phyloP scores from a whole-genome alignment of 2,888 invertebrate species.

The Colostygia pectinataria region DNA sequence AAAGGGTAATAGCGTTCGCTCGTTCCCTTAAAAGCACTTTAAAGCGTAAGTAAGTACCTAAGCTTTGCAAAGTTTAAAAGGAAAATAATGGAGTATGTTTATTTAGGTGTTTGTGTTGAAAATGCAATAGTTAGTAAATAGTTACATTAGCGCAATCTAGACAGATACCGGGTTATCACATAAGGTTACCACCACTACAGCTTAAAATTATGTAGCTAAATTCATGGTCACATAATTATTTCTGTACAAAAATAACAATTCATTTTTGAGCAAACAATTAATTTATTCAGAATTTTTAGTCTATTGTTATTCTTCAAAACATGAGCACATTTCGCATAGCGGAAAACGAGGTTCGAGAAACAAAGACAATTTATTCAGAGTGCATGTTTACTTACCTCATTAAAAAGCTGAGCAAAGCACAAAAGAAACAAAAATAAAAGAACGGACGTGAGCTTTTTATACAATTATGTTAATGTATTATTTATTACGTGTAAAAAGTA shows the following conservation, averaged over 20 bases:
- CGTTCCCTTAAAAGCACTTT: constrained; percentile 30
- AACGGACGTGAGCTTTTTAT: constrained; percentile 1
- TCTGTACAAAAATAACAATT: no score
- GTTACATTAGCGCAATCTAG: no score
- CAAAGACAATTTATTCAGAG: constrained; percentile 24
- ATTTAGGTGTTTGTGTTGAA: not conserved
- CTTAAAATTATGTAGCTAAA: no score
- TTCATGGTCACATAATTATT: no score
- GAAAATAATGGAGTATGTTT: constrained; percentile 13
- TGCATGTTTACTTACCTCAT: constrained; percentile 26
- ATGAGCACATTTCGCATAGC: constrained; percentile 4
- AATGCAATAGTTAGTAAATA: no score
- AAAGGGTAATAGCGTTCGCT: constrained; percentile 27
- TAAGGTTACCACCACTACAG: no score
- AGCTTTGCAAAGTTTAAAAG: constrained; percentile 18
- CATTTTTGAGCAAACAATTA: not conserved
- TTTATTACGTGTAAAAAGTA: not conserved
- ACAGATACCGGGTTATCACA: no score
- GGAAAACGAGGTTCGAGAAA: constrained; percentile 8
- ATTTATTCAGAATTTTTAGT: constrained; percentile 9
- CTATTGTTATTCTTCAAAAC: constrained; percentile 1
- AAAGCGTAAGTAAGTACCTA: constrained; percentile 21
- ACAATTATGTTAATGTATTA: not conserved
- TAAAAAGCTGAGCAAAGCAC: constrained; percentile 18
- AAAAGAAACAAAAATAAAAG: constrained; percentile 8